phyloP scores from a whole-genome alignment of 2,888 invertebrate genomes.

The Mesorhabditis sp. region DNA sequence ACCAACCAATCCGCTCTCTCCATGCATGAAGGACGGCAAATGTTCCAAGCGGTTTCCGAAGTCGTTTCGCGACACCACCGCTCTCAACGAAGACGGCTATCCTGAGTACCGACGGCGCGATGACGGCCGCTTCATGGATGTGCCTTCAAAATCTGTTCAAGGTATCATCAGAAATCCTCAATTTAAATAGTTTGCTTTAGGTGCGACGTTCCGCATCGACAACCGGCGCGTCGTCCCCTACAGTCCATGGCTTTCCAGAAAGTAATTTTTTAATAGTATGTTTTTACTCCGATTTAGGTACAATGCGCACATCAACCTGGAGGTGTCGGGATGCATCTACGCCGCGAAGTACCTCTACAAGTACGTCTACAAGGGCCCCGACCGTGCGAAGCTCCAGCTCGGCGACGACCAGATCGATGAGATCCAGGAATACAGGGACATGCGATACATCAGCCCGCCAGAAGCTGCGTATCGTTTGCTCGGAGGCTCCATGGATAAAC shows the following conservation, averaged over 20 bases:
- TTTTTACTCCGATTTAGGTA: slow-evolving; percentile 13
- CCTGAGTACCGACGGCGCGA: slow-evolving; percentile 54
- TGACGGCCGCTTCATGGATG: slow-evolving; percentile 21
- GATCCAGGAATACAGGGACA: slow-evolving; percentile 17
- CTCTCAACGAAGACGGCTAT: slow-evolving; percentile 49
- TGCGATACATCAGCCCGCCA: slow-evolving; percentile 25
- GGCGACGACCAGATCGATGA: slow-evolving; percentile 14
- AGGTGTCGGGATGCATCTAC: slow-evolving; percentile 45
- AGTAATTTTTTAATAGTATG: too few relatives aligned
- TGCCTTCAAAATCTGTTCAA: too few relatives aligned
- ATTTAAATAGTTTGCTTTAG: neutral
- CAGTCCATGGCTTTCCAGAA: slow-evolving; percentile 15
- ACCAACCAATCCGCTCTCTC: slow-evolving; percentile 33
- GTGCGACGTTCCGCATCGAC: slow-evolving; percentile 21
- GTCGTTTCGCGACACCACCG: slow-evolving; percentile 22
- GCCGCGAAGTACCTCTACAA: slow-evolving; percentile 34
- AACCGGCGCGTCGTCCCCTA: slow-evolving; percentile 55
- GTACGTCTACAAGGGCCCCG: slow-evolving; percentile 45
- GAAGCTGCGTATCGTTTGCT: slow-evolving; percentile 21
- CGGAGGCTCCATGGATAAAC: too few relatives aligned
- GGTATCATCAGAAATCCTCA: too few relatives aligned
- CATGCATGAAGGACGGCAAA: slow-evolving; percentile 58
- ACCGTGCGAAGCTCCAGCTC: slow-evolving; percentile 13
- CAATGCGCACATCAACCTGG: slow-evolving; percentile 47
- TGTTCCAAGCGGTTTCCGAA: slow-evolving; percentile 60